These are phyloP conservation scores for Donacobius atricapilla DNA, from an alignment of 2,113 vertebrate species.

Conservation along the genomic window DNA sequence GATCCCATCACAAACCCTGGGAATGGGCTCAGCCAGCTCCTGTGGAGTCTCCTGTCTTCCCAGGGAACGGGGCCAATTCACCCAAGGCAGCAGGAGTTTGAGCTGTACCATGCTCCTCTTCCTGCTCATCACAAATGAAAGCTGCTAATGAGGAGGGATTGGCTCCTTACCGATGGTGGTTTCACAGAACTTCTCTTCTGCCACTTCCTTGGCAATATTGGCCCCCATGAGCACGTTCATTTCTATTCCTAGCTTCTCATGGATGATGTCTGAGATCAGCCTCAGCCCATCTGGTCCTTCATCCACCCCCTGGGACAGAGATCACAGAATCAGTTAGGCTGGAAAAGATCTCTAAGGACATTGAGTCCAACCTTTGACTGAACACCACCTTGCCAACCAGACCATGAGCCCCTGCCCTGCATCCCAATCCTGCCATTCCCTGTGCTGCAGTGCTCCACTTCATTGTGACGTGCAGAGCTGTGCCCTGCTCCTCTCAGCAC, in stretches of 20 bases:
- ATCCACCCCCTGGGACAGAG: constrained; percentile 84
- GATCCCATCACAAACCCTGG: background rate
- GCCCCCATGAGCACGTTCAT: constrained; percentile 95
- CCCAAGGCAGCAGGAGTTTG: background rate
- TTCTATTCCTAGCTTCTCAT: constrained; percentile 82
- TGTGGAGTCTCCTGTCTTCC: background rate
- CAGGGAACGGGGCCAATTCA: background rate
- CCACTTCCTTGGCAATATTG: constrained; percentile 94
- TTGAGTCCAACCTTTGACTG: background rate
- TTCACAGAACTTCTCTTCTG: constrained; percentile 96
- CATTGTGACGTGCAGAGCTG: background rate
- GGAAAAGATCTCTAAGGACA: background rate
- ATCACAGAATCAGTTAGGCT: background rate
- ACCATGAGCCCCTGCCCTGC: background rate
- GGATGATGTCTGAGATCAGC: constrained; percentile 93
- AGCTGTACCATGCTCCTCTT: background rate
- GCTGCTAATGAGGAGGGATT: background rate
- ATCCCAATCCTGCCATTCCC: background rate
- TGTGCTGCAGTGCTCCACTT: background rate
- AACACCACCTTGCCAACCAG: background rate
- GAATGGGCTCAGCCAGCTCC: background rate
- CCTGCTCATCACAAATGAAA: background rate
- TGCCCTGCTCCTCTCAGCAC: background rate
- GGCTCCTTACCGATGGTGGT: constrained; percentile 89
- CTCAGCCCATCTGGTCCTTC: constrained; percentile 89